Percentiles rank a stretch among this genome's conserved stretches.
Evolutionary conservation across 2,113 vertebrate genomes (phyloP).

Genomic region (Petromus typicus): DNA sequence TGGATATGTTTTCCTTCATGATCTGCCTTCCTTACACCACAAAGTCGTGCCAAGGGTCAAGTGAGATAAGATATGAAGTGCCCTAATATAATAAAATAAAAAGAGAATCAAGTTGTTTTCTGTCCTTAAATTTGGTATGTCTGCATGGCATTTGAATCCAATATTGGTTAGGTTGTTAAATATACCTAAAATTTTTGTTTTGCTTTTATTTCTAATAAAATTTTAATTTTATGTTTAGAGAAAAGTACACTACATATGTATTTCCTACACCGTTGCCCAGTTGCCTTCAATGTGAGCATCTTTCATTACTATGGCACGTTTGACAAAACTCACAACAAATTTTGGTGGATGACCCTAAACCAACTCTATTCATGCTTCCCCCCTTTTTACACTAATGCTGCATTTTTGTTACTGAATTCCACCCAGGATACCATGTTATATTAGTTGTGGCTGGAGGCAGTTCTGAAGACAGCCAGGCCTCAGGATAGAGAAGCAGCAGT

Average conservation of each 20-base stretch:
- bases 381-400: background rate
- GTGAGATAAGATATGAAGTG: background rate
- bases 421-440: background rate
- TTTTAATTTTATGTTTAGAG: background rate
- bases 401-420: background rate
- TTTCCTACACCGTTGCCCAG: background rate
- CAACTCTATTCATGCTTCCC: background rate
- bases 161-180: background rate
- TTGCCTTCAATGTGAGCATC: background rate
- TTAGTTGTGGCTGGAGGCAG: too few relatives aligned
- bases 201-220: background rate
- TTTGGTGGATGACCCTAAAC: background rate
- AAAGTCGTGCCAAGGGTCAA: background rate
- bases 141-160: background rate
- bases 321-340: background rate
- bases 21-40: background rate
- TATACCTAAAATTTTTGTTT: background rate
- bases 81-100: background rate
- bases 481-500: background rate
- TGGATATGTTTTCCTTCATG: conserved; percentile 49
- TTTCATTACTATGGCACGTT: background rate
- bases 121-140: background rate
- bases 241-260: background rate
- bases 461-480: background rate
- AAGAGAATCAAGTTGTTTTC: background rate